phyloP scores from a whole-genome alignment of 1,140 invertebrate species.

The Brachionus asplanchnoidis region DNA sequence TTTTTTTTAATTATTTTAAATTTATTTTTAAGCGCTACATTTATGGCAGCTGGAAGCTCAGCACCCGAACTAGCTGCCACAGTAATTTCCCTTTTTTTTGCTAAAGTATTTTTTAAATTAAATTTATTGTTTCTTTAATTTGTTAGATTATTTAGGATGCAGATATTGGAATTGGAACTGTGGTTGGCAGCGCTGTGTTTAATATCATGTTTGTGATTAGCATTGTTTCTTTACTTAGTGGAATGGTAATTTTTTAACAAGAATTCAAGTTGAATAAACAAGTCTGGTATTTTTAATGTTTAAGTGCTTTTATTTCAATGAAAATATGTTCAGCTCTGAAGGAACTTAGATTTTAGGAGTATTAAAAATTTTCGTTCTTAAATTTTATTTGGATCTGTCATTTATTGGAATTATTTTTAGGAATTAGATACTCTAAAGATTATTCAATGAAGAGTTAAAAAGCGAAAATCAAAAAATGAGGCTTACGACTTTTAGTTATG shows the following conservation, averaged over 20 bases:
- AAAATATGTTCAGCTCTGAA: too few species aligned
- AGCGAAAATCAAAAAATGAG: too few species aligned
- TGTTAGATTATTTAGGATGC: not conserved
- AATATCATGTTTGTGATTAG: constrained; percentile 91
- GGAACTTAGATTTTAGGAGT: too few species aligned
- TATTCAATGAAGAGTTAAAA: too few species aligned
- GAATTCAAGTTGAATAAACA: not conserved
- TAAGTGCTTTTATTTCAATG: too few species aligned
- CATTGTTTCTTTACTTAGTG: constrained; percentile 77
- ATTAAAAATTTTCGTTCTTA: too few species aligned
- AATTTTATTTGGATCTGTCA: too few species aligned
- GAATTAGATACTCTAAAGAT: too few species aligned
- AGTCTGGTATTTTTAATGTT: too few species aligned
- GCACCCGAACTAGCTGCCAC: constrained; percentile 84
- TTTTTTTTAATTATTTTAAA: not conserved
- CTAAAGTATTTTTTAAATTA: constrained; percentile 43
- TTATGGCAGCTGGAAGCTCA: constrained; percentile 82
- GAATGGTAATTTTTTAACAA: not conserved
- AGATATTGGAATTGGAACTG: constrained; percentile 28
- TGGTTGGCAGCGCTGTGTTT: constrained; percentile 74
- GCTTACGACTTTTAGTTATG: too few species aligned
- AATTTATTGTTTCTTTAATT: not conserved
- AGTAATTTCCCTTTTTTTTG: constrained; percentile 63
- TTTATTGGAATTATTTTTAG: too few species aligned
- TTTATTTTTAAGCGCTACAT: constrained; percentile 64